phyloP scores from a whole-genome alignment of 2,797 vertebrate species.

The Sphenodon punctatus region DNA sequence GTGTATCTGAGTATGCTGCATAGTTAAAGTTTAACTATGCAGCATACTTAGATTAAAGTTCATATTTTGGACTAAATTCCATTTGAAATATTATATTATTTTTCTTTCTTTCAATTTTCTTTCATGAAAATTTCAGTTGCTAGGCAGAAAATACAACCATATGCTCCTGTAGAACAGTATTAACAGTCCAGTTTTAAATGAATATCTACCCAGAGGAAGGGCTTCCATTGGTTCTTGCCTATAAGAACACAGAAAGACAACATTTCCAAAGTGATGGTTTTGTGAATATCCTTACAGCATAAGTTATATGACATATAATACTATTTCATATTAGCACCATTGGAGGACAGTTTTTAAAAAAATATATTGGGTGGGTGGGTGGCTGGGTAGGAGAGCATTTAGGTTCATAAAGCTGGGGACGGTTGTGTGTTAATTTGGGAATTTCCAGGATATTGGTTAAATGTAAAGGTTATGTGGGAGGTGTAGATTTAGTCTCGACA shows the following conservation, averaged over 20 bases:
- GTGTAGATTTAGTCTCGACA: too few relatives aligned
- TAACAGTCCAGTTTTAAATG: background rate
- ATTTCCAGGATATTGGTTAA: background rate
- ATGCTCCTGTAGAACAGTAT: background rate
- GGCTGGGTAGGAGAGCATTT: background rate
- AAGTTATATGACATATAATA: too few relatives aligned
- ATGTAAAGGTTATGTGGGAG: background rate
- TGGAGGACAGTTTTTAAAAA: too few relatives aligned
- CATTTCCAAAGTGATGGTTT: slow-evolving; percentile 8
- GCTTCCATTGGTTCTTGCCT: slow-evolving; percentile 1
- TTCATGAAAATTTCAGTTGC: background rate
- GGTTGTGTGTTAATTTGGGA: background rate
- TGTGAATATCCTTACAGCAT: background rate
- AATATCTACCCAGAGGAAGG: background rate
- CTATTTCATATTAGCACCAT: too few relatives aligned
- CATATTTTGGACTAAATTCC: background rate
- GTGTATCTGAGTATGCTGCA: background rate
- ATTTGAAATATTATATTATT: background rate
- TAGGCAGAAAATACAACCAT: background rate
- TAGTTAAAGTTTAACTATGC: too few relatives aligned
- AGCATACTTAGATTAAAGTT: too few relatives aligned
- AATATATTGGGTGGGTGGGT: too few relatives aligned
- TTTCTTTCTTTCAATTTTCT: background rate
- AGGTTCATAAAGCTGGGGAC: background rate
- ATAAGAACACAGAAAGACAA: slow-evolving; percentile 7